Evolutionary conservation across 2,888 invertebrate species (phyloP), one percentile per base, ranked within the genome.

Genomic region (Poecilobothrus nobilitatus): DNA sequence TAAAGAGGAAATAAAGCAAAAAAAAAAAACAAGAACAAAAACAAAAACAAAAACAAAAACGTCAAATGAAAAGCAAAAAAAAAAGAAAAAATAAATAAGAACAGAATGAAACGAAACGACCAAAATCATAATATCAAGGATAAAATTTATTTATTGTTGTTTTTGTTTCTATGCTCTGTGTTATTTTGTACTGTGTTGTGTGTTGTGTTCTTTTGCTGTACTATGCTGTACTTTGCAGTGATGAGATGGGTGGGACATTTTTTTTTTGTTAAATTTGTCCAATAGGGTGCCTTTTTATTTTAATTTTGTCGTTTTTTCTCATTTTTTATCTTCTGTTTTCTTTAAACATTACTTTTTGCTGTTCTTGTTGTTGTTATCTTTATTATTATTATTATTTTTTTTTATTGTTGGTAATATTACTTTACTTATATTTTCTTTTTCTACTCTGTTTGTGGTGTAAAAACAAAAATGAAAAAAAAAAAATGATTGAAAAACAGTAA

Each of bases 181-280:
- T 27, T 27, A 27, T 27, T 27, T 5, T 27, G 27, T 27, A 4
- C 5, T 27, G 5, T 27, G 27, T 27, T 27, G 27, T 27, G 5
- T 27, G 3, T 27, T 27, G 27, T 27, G 5, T 27, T 53, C 1
- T 53, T 53, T 2, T 53, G 18, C 18, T 53, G 6, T 53, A 8
- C 37, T 37, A 37, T 53, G 53, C 53, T 53, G 53, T 53, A 18
- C 18, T 53, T 4, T 53, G 15, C 18, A 4, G 18, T 53, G 53
- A 53, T 53, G 53, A 53, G 53, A 53, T 53, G 53, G 53, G 53
- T 53, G 53, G 53, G n/a, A 53, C 53, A 53, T 12, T 53, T 53
- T 53, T 53, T 53, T 53, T 53, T 18, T 53, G 15, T 37, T 53
- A n/a, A 53, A 53, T 18, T 53, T 53, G 53, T 53, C 53, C 53